Percentiles rank a stretch among this genome's conserved stretches.
phyloP scores from a whole-genome alignment of 2,113 vertebrate species.

The Bufo bufo region DNA sequence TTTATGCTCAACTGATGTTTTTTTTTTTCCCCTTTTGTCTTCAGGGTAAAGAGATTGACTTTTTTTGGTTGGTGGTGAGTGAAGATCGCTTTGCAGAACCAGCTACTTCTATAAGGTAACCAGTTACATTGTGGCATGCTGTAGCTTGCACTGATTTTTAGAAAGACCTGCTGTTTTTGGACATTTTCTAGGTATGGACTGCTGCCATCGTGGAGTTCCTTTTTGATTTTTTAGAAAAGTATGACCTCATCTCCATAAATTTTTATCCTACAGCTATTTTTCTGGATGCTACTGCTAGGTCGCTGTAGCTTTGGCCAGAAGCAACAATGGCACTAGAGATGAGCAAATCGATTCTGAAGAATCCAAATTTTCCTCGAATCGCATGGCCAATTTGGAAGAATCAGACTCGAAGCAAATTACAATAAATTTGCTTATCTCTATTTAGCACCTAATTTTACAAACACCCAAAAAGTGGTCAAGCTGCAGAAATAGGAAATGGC shows the following conservation, averaged over 20 bases:
- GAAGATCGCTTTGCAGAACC: constrained; percentile 89
- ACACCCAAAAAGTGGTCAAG: too few relatives aligned
- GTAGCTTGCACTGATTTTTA: background rate
- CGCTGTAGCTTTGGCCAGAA: background rate
- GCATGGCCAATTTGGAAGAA: too few relatives aligned
- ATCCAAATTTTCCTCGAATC: too few relatives aligned
- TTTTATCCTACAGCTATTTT: too few relatives aligned
- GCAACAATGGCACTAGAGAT: background rate
- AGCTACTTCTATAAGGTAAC: constrained; percentile 88
- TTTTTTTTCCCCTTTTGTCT: constrained; percentile 77
- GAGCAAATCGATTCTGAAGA: too few relatives aligned
- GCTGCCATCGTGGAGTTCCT: background rate
- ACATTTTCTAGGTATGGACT: background rate
- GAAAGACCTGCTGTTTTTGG: background rate
- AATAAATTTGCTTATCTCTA: too few relatives aligned
- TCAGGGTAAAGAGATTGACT: constrained; percentile 89
- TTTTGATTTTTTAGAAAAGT: background rate
- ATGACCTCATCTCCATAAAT: background rate
- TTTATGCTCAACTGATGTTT: constrained; percentile 62
- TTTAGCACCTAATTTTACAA: too few relatives aligned
- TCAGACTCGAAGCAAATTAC: too few relatives aligned
- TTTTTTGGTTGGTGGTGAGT: constrained; percentile 81
- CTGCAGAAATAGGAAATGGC: too few relatives aligned
- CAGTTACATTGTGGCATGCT: constrained; percentile 46
- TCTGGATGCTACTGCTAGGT: background rate